Evolutionary conservation across 2,113 vertebrate species (phyloP), one percentile per base, ranked within the genome.

Genomic region (Leptobrachium leishanense): DNA sequence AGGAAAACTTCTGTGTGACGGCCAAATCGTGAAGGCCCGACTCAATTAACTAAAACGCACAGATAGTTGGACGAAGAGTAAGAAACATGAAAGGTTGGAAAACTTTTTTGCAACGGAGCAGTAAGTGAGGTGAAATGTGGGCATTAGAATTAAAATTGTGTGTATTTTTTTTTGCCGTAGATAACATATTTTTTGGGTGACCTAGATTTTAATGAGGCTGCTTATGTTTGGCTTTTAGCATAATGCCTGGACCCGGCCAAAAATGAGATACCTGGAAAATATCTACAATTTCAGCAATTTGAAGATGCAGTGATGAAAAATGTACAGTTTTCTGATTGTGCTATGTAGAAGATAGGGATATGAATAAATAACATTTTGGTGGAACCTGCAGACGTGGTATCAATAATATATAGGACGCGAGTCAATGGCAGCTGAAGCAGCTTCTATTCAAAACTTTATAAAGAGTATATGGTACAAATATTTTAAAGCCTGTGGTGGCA

Each of bases 171-270:
- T 71, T 71, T 40, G 2, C 43, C 20, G 20, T 5, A 50, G 46
- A 50, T 50, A 8, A 50, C 9, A 59, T 54, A 71, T 31, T 57
- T 13, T 54, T 42, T 39, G 41, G 7, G 41, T 77, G 75, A 77
- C 75, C 75, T 77, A 77, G 40, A 77, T 77, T 76, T 68, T 42
- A 77, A 57, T 31, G 66, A 66, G 41, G 55, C 42, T 31, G 43
- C 66, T n/a, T 67, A 57, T 53, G 55, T 68, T 40, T 67, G 6
- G 53, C 55, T 50, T 40, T 31, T 43, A 46, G 55, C 53, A 69
- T 42, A 77, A 69, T 59, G 43, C 8, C 55, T 59, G 3, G 13
- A 59, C 46, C 9, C 11, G 9, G 2, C 13, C 55, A 57, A 12
- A 57, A 8, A 50, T 8, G 4, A 50, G 8, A 57, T 3, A 57